Evolutionary conservation across 64 coral and sea anemone species (phyloP), one percentile per base, ranked within the genome.

Genomic region (Catalaphyllia jardinei): DNA sequence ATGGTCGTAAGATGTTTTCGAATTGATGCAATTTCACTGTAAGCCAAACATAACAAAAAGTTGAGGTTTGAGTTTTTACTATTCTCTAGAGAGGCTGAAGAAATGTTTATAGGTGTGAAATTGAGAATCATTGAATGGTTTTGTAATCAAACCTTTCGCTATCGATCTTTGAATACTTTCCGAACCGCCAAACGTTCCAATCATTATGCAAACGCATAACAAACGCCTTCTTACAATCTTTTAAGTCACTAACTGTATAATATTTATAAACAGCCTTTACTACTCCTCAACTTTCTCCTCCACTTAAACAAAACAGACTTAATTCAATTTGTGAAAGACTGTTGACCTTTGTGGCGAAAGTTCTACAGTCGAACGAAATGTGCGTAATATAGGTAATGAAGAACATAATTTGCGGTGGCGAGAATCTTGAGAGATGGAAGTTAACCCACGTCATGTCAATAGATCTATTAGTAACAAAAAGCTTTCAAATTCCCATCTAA

Each of bases 101-200:
- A 28, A 55, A 15, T 24, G 24, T 42, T 31, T 20, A 83, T 33
- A 4, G 30, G 16, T 31, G 4, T 65, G 10, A 29, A 50, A 38
- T 71, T 25, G 10, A 20, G 51, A 71, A 63, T 81, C 79, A 62
- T 28, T 17, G 35, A 42, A 50, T 39, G 24, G 62, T 50, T 50
- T 67, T 16, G 20, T 42, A 49, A 67, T 39, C 11, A 25, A 67
- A 67, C 18, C 12, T 65, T 64, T 6, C 17, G 19, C 22, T 49
- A 83, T 33, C 20, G 61, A 83, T 67, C 60, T 49, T 39, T 17
- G 63, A 31, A 64, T 51, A n/a, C 60, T 85, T 71, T 25, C 50
- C 20, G 30, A 19, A n/a, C 81, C 81, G 63, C 81, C 63, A 49
- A n/a, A 19, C 81, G 81, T 85, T 85, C 63, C 81, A 24, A 22